Base-by-base conservation (phyloP, 2,888 invertebrate genomes). In the Punctoribates punctum region DNA sequence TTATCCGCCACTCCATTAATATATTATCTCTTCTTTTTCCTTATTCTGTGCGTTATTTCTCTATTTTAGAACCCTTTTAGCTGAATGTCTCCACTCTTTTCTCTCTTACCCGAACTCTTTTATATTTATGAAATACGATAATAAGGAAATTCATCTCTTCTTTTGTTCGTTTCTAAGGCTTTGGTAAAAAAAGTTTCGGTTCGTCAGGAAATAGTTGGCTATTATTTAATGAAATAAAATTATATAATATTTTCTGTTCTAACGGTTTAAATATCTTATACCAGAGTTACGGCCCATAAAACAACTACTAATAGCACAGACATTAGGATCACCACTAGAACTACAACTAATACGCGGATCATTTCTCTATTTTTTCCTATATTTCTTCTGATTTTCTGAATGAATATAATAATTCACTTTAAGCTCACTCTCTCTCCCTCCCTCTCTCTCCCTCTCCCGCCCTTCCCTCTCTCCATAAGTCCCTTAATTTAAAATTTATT, bases 161-260 rank as follows among this genome's bases (percentile, higher is more conserved):
- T 34, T 65, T 57, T 57, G 54, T 54, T 54, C 20, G 8, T 6
- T 34, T 34, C 34, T 34, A 34, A 6, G 8, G 34, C 34, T 34
- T 34, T 34, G 65, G 6, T 27, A 23, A 38, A n/a, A 65, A 34
- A n/a, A n/a, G 11, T 65, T n/a, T 25, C 17, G 1, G 5, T 57
- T 25, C 11, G 20, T 34, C 4, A 65, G 65, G 65, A 65, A 65
- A 65, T 65, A 65, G 38, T 65, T 38, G 65, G 25, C 65, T 65
- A 65, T 65, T 65, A 65, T 65, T 65, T 34, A 65, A 65, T 65
- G 38, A 38, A 65, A 65, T 65, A 65, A 65, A n/a, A 65, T 57
- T 57, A 57, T 57, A 57, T 57, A 25, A 54, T 20, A 54, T 48
- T 20, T 62, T 65, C 29, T 65, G 17, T n/a, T 13, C 65, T n/a